These are phyloP conservation scores for Delia radicum DNA, from an alignment of 1,140 invertebrate genomes.

Conservation along the genomic window DNA sequence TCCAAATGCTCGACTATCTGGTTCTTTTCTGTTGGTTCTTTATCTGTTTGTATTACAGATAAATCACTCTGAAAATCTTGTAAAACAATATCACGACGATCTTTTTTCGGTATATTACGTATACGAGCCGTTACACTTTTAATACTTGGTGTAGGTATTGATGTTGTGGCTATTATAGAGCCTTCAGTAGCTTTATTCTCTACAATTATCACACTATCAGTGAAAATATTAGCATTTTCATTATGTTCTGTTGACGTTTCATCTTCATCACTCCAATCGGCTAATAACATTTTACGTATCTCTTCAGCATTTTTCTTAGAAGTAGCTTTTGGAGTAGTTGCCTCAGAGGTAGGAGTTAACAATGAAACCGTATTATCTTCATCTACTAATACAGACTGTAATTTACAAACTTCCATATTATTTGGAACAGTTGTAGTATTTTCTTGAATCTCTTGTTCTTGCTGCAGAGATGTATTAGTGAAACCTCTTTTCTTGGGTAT, in stretches of 20 bases:
- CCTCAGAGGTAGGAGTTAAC: not conserved
- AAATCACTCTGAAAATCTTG: slow-evolving; percentile 37
- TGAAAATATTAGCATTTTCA: slow-evolving; percentile 1
- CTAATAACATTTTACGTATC: slow-evolving; percentile 36
- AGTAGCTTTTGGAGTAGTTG: not conserved
- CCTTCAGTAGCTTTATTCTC: not conserved
- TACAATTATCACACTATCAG: not conserved
- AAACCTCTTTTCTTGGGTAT: slow-evolving; percentile 15
- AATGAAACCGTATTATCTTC: not conserved
- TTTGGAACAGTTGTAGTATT: not conserved
- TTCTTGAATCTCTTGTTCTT: not conserved
- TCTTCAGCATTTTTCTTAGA: slow-evolving; percentile 15
- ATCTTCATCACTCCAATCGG: slow-evolving; percentile 53
- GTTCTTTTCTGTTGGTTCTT: not conserved
- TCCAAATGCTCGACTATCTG: not conserved
- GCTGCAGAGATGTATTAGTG: not conserved
- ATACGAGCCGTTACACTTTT: slow-evolving; percentile 27
- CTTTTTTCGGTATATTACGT: slow-evolving; percentile 54
- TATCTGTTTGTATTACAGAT: not conserved
- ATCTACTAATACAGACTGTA: not conserved
- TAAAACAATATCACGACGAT: slow-evolving; percentile 41
- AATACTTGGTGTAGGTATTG: not conserved
- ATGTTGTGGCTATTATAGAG: not conserved
- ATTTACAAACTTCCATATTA: too few species aligned
- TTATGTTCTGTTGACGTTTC: slow-evolving; percentile 29